Evolutionary conservation across 2,797 vertebrate species (phyloP).

Genomic region (Gallinago solitaria): DNA sequence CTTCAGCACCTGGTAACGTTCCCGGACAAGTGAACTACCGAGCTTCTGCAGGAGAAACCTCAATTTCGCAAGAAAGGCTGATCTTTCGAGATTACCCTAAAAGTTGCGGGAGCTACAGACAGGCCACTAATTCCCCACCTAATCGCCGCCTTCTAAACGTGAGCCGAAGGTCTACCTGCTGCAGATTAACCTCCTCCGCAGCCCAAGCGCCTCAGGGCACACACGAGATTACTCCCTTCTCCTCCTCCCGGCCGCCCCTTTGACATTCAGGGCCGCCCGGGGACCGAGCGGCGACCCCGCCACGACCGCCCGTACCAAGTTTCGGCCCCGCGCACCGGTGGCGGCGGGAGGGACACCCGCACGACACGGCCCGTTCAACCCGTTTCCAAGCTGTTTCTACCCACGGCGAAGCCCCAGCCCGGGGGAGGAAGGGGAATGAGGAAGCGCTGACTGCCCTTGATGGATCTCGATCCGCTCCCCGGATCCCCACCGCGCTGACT

Average conservation of each 20-base stretch:
- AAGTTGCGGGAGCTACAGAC: slow-evolving; percentile 20
- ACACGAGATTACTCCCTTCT: background rate
- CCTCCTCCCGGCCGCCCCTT: background rate
- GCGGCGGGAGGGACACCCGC: background rate
- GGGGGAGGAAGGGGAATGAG: background rate
- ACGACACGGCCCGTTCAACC: background rate
- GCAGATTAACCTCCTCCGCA: slow-evolving; percentile 59
- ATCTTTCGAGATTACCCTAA: background rate
- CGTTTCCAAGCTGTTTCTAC: background rate
- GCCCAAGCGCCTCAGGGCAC: background rate
- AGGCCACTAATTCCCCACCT: background rate
- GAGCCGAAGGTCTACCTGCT: slow-evolving; percentile 17
- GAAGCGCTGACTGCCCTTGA: background rate
- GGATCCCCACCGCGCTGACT: background rate
- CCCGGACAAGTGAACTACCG: background rate
- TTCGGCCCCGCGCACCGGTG: background rate
- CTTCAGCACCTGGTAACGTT: background rate
- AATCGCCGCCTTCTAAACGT: background rate
- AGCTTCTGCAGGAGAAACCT: background rate
- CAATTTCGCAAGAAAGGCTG: background rate
- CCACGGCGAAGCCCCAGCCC: background rate
- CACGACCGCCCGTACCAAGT: background rate
- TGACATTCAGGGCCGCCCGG: background rate
- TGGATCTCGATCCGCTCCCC: background rate
- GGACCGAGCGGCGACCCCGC: background rate